Evolutionary conservation across 1,140 invertebrate species (phyloP).

Genomic region (Catajapyx aquilonaris): DNA sequence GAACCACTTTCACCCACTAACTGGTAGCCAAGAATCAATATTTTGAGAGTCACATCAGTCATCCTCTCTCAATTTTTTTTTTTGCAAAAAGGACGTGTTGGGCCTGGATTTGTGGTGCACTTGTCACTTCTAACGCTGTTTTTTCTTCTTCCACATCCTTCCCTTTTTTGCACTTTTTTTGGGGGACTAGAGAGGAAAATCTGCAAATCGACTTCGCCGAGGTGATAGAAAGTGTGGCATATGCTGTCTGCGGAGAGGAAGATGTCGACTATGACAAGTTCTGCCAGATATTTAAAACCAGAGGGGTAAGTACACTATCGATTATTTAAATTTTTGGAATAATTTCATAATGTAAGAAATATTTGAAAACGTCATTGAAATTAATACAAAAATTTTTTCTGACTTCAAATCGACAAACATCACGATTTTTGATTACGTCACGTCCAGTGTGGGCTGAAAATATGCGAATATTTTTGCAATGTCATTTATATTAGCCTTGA

Average conservation of each 20-base stretch:
- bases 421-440: too few relatives aligned
- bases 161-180: constrained; percentile 4
- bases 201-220: constrained; percentile 53
- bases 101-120: background rate
- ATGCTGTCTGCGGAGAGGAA: constrained; percentile 54
- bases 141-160: constrained; percentile 15
- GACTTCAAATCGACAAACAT: constrained; percentile 1
- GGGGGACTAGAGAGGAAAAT: constrained; percentile 59
- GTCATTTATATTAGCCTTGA: constrained; percentile 10
- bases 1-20: too few relatives aligned
- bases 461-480: too few relatives aligned
- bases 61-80: constrained; percentile 2
- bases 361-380: background rate
- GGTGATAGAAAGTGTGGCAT: constrained; percentile 62
- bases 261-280: constrained; percentile 45
- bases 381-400: constrained; percentile 3
- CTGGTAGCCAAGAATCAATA: background rate
- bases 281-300: constrained; percentile 49
- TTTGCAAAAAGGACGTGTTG: background rate
- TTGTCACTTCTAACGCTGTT: constrained; percentile 2
- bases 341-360: background rate
- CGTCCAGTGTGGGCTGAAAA: too few relatives aligned
- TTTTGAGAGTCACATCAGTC: background rate
- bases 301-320: constrained; percentile 48
- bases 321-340: background rate